Conservation (phyloP, 2,888 invertebrate genomes). For the Temnothorax ravouxi region DNA sequence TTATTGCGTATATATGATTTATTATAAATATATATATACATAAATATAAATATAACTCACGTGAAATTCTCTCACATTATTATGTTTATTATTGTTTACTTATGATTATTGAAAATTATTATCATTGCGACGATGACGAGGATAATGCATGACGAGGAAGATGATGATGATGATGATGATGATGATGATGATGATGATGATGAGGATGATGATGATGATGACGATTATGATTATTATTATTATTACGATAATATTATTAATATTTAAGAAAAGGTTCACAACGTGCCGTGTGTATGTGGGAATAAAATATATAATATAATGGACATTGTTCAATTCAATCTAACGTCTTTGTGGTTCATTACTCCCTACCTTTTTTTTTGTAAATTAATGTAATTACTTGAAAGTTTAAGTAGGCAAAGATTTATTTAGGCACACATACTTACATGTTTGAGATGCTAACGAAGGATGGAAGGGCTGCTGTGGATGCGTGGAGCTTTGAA, state of each 20-base stretch:
- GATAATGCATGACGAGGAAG: conserved; percentile 75
- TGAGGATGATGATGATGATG: conserved; percentile 78
- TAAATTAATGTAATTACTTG: neutral
- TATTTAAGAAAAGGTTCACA: conserved; percentile 95
- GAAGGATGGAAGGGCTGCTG: too few relatives aligned
- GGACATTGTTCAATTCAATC: conserved; percentile 94
- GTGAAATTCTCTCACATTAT: conserved; percentile 82
- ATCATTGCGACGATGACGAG: conserved; percentile 77
- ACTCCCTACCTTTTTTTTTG: conserved; percentile 18
- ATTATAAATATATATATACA: conserved; percentile 81
- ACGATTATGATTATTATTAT: conserved; percentile 80
- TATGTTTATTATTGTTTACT: conserved; percentile 84
- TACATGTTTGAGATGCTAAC: too few relatives aligned
- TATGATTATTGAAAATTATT: conserved; percentile 78
- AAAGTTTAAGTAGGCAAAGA: too few relatives aligned
- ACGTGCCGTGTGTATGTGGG: conserved; percentile 97
- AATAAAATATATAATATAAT: conserved; percentile 93
- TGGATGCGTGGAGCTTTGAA: too few relatives aligned
- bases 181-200: conserved; percentile 72
- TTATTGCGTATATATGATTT: conserved; percentile 85
- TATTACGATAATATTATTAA: conserved; percentile 86
- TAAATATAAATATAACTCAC: conserved; percentile 81
- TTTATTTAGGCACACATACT: too few relatives aligned
- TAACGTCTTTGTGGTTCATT: conserved; percentile 69
- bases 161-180: conserved; percentile 23